Conservation (phyloP, 2,797 vertebrate genomes). For the Enteromius thamalakanensis region DNA sequence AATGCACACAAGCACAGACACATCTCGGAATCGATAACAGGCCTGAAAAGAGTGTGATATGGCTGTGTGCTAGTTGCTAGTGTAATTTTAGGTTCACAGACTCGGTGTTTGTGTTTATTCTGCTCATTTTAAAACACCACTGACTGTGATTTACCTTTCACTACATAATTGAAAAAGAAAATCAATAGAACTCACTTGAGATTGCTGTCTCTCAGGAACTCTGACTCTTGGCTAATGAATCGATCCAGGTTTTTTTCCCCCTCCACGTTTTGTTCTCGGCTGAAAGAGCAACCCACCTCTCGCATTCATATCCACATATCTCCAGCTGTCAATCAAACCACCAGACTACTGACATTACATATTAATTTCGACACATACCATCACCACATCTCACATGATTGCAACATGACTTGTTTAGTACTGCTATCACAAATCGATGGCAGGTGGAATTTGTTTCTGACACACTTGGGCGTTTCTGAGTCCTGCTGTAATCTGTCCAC, state of each 20-base stretch:
- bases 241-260: slow-evolving; percentile 23
- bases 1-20: not conserved
- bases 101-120: slow-evolving; percentile 69
- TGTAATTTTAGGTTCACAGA: slow-evolving; percentile 46
- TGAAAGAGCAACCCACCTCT: not conserved
- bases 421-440: slow-evolving; percentile 29
- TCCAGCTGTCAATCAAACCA: slow-evolving; percentile 4
- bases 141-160: slow-evolving; percentile 72
- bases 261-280: slow-evolving; percentile 17
- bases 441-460: slow-evolving; percentile 25
- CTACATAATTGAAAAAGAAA: slow-evolving; percentile 76
- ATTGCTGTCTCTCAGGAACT: slow-evolving; percentile 51
- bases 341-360: slow-evolving; percentile 16
- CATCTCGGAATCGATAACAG: slow-evolving; percentile 57
- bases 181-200: slow-evolving; percentile 67
- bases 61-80: slow-evolving; percentile 32
- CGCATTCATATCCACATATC: slow-evolving; percentile 27
- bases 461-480: slow-evolving; percentile 18
- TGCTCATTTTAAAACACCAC: slow-evolving; percentile 66
- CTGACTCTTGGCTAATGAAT: slow-evolving; percentile 59
- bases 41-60: slow-evolving; percentile 60
- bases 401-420: slow-evolving; percentile 27
- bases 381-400: slow-evolving; percentile 17
- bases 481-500: slow-evolving; percentile 29
- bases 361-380: slow-evolving; percentile 16